Conservation (phyloP, 1,140 invertebrate genomes). For the Chlorops oryzae region DNA sequence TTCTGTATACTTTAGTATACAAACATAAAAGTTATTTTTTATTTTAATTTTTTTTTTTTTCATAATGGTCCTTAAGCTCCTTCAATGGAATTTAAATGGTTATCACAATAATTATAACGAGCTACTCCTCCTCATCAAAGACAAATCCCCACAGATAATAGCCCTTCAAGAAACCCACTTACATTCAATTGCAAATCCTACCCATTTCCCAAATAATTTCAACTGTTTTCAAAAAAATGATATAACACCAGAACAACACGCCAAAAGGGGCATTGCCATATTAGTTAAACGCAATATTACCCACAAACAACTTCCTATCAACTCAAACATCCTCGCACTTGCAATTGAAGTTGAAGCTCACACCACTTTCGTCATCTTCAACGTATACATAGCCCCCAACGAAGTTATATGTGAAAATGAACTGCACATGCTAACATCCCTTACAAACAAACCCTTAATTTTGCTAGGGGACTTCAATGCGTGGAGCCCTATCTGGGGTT, state of each 20-base stretch:
- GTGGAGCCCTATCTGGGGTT: not conserved
- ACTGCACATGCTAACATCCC: not conserved
- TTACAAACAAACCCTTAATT: not conserved
- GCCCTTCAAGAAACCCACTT: constrained; percentile 21
- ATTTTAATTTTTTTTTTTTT: not conserved
- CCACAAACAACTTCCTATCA: too few relatives aligned
- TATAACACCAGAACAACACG: too few relatives aligned
- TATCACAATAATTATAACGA: constrained; percentile 19
- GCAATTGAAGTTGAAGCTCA: too few relatives aligned
- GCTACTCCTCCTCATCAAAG: constrained; percentile 16
- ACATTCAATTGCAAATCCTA: not conserved
- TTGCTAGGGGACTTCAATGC: not conserved
- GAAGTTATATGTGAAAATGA: too few relatives aligned
- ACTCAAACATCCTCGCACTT: too few relatives aligned
- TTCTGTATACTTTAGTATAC: not conserved
- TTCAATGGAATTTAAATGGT: constrained; percentile 19
- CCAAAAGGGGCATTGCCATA: too few relatives aligned
- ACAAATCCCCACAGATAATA: constrained; percentile 14
- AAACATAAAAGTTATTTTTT: not conserved
- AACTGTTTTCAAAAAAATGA: too few relatives aligned
- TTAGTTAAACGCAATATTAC: too few relatives aligned
- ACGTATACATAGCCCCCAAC: too few relatives aligned
- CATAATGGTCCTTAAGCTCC: constrained; percentile 9
- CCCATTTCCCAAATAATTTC: too few relatives aligned
- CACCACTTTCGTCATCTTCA: too few relatives aligned